Conservation (phyloP, 2,797 vertebrate genomes). For the Acanthis flammea region DNA sequence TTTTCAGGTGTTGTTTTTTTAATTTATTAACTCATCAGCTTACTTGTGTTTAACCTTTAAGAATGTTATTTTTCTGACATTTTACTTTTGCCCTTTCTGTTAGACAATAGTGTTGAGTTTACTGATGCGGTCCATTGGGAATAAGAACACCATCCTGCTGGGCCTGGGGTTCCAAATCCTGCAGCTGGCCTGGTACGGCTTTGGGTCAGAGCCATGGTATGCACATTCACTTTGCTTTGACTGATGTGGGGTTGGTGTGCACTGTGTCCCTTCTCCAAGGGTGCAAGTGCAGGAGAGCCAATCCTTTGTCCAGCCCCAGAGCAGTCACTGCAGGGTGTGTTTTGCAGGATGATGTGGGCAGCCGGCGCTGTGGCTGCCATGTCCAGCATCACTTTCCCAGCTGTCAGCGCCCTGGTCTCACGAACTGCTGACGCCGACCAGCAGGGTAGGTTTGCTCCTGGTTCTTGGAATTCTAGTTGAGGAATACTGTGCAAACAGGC, state of each 20-base stretch:
- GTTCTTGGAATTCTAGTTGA: not conserved
- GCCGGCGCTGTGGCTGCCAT: slow-evolving; percentile 86
- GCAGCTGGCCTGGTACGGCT: slow-evolving; percentile 88
- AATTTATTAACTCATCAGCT: not conserved
- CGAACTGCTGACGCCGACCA: slow-evolving; percentile 87
- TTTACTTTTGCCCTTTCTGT: not conserved
- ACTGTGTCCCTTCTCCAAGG: accelerated
- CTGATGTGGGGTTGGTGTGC: accelerated
- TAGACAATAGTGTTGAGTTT: slow-evolving; percentile 88
- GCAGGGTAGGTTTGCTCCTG: slow-evolving; percentile 75
- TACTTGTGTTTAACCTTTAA: not conserved
- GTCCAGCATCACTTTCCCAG: slow-evolving; percentile 89
- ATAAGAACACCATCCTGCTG: slow-evolving; percentile 88
- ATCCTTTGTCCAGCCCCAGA: accelerated
- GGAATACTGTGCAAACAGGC: too few species aligned
- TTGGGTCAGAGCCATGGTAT: slow-evolving; percentile 88
- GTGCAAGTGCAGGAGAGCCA: accelerated
- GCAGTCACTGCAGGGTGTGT: not conserved
- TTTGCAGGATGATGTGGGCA: slow-evolving; percentile 90
- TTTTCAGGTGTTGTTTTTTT: not conserved
- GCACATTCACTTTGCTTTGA: not conserved
- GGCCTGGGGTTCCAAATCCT: slow-evolving; percentile 89
- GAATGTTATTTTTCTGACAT: not conserved
- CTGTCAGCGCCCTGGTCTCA: slow-evolving; percentile 86
- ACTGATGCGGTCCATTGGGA: slow-evolving; percentile 89